Evolutionary conservation across 2,797 vertebrate species (phyloP), one percentile per base, ranked within the genome.

Genomic region (Furcifer pardalis): DNA sequence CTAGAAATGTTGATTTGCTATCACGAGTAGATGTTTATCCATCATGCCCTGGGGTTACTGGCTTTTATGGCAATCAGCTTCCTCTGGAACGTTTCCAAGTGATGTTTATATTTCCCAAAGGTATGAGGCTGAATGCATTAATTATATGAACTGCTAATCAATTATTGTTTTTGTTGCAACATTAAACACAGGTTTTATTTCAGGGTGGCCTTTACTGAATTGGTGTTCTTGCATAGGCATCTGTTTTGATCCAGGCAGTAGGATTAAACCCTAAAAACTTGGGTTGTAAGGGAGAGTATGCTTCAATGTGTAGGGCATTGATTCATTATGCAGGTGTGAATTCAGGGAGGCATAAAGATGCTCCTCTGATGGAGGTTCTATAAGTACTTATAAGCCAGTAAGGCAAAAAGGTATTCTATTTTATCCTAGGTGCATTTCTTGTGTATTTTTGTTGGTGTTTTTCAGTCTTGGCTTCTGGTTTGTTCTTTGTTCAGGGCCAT

Each of bases 1-100:
- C 79, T 86, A 56, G 81, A 21, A 32, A 65, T 83, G 40, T 1
- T 25, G 35, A 87, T 84, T 91, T 88, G 15, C 68, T 46, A 42
- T 42, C 7, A 42, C 86, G 76, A 88, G 86, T 78, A 60, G 42
- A 81, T 77, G 65, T 69, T 44, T 92, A 30, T 44, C 32, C 6
- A 52, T 23, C 19, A 66, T 52, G 59, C 84, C 87, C 78, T 44
- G 44, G 6, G 2, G 40, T 30, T 42, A 12, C 2, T 27, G 42
- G 52, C 81, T 84, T 68, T 62, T 87, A 85, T 62, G 82, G 49
- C 79, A n/a, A 82, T 79, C 82, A 85, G 77, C 3, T 46, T 0
- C 75, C 37, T 7, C 10, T 35, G 82, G 75, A 62, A 35, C 4
- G 7, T 87, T 73, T 83, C 86, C 84, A 78, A 71, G 37, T 27